Conservation (phyloP, 2,888 invertebrate species). For the Parelbella ahira region DNA sequence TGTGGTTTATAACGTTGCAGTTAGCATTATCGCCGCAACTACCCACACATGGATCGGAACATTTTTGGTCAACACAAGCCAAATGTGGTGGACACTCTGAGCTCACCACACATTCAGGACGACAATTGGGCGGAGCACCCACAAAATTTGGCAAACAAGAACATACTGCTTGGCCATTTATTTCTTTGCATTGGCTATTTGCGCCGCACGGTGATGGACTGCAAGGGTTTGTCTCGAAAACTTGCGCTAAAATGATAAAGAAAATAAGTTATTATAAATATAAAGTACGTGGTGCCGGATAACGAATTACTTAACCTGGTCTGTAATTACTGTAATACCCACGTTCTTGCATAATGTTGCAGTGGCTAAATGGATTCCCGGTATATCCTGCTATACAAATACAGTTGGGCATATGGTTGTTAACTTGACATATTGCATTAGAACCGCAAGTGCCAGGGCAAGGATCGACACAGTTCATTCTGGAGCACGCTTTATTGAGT, state of each 20-base stretch:
- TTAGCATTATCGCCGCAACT: constrained; percentile 82
- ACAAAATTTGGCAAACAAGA: constrained; percentile 83
- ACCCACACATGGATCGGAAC: constrained; percentile 83
- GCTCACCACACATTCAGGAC: constrained; percentile 86
- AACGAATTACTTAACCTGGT: too few species aligned
- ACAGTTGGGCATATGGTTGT: constrained; percentile 87
- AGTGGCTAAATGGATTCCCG: constrained; percentile 85
- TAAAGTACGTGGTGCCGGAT: too few species aligned
- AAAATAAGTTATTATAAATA: constrained; percentile 1
- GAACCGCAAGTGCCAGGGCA: constrained; percentile 90
- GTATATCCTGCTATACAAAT: constrained; percentile 83
- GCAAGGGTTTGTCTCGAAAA: constrained; percentile 56
- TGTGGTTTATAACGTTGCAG: constrained; percentile 84
- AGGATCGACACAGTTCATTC: constrained; percentile 88
- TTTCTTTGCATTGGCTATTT: constrained; percentile 87
- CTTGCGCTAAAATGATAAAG: constrained; percentile 43
- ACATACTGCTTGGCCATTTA: constrained; percentile 86
- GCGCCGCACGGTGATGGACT: constrained; percentile 85
- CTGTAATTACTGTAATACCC: constrained; percentile 36
- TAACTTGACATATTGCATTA: constrained; percentile 86
- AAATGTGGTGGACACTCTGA: constrained; percentile 83
- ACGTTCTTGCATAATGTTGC: constrained; percentile 72
- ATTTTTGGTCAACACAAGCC: constrained; percentile 86
- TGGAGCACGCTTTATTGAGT: constrained; percentile 85
- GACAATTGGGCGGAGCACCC: constrained; percentile 86